phyloP scores from a whole-genome alignment of 2,797 vertebrate genomes.

The Serranus cabrilla region DNA sequence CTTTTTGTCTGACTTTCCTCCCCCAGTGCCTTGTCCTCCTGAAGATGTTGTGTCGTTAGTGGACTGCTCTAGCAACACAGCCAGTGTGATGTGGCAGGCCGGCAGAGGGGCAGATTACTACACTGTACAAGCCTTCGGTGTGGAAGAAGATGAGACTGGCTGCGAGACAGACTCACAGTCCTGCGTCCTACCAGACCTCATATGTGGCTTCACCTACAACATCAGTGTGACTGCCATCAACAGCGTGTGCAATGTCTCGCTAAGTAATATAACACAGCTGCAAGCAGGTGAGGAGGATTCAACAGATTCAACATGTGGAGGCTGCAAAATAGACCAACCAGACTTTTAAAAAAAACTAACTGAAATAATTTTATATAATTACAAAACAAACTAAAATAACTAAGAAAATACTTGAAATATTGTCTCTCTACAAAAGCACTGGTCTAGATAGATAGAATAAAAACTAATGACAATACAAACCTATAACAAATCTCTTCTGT shows the following conservation, averaged over 20 bases:
- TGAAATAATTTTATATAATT: too few species aligned
- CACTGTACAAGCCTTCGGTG: slow-evolving; percentile 72
- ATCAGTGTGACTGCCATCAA: slow-evolving; percentile 79
- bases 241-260: slow-evolving; percentile 77
- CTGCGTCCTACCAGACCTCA: slow-evolving; percentile 79
- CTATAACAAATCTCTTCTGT: slow-evolving; percentile 8
- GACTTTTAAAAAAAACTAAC: too few species aligned
- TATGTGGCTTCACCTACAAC: slow-evolving; percentile 84
- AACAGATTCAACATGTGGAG: background rate
- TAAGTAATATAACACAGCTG: slow-evolving; percentile 63
- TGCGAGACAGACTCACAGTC: slow-evolving; percentile 72
- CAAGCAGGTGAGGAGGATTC: slow-evolving; percentile 72
- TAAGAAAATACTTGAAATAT: too few species aligned
- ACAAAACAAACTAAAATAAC: too few species aligned
- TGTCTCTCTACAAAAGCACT: too few species aligned
- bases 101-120: slow-evolving; percentile 77
- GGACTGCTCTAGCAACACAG: slow-evolving; percentile 74
- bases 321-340: too few species aligned
- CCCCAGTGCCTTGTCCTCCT: slow-evolving; percentile 84
- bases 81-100: slow-evolving; percentile 77
- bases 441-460: too few species aligned
- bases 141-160: slow-evolving; percentile 59
- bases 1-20: too few species aligned
- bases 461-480: too few species aligned
- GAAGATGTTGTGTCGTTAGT: slow-evolving; percentile 54